phyloP scores from a whole-genome alignment of 2,113 vertebrate species.

The Sturnus vulgaris region DNA sequence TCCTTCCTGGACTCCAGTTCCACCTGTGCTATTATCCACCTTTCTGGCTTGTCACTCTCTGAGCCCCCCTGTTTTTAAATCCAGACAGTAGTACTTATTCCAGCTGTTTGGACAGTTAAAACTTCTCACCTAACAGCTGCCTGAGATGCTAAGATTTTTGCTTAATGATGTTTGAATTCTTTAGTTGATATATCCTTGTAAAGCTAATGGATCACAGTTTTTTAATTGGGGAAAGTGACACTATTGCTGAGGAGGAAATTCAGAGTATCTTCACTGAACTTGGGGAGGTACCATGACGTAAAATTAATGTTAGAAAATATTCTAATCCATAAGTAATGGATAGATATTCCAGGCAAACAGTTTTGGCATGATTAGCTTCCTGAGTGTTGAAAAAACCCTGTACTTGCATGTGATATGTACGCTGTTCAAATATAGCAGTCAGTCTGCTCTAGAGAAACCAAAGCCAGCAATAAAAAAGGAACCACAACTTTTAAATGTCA shows the following conservation, averaged over 20 bases:
- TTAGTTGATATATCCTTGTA: neutral
- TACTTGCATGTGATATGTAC: neutral
- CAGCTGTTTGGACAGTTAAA: neutral
- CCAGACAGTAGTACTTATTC: neutral
- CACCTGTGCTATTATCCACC: neutral
- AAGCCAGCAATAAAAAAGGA: conserved; percentile 34
- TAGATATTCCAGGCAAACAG: neutral
- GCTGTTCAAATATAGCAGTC: conserved; percentile 28
- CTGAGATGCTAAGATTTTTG: neutral
- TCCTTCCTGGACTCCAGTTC: neutral
- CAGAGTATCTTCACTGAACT: neutral
- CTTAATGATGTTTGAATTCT: neutral
- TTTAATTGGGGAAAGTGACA: neutral
- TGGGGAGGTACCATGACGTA: neutral
- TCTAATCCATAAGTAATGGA: neutral
- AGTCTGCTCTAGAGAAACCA: conserved; percentile 4
- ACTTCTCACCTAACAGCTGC: neutral
- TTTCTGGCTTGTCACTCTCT: neutral
- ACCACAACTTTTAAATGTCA: conserved; percentile 33
- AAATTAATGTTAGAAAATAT: neutral
- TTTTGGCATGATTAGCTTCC: neutral
- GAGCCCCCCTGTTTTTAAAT: neutral
- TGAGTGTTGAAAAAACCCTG: conserved; percentile 8
- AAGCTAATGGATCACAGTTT: neutral
- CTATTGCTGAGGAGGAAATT: neutral